These are phyloP conservation scores for Caenorhabditis uteleia DNA, from an alignment of 2,888 invertebrate genomes.

Conservation along the genomic window DNA sequence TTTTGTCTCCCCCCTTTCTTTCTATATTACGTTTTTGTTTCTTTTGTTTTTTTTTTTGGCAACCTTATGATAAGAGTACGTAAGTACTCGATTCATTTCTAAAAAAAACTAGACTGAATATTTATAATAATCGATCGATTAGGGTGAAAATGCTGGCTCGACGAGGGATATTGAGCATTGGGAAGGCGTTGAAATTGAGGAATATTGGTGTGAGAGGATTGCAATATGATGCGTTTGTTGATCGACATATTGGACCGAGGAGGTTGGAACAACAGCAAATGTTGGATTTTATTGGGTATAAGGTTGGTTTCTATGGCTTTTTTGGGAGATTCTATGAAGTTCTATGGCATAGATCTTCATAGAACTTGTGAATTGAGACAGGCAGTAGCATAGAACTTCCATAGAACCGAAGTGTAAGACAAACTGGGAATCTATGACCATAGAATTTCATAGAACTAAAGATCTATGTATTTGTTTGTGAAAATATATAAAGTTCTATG, in stretches of 20 bases:
- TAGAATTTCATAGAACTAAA: no score
- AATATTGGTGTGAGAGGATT: constrained; percentile 11
- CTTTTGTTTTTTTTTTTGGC: background rate
- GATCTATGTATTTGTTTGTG: no score
- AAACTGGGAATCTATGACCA: no score
- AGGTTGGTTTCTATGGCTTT: constrained; percentile 41
- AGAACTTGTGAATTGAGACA: background rate
- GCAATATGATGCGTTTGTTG: constrained; percentile 57
- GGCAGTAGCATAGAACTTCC: no score
- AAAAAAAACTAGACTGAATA: no score
- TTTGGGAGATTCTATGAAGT: no score
- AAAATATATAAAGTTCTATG: no score
- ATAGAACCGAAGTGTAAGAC: no score
- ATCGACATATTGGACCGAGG: constrained; percentile 64
- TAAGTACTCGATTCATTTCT: constrained; percentile 9
- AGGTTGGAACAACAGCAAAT: constrained; percentile 67
- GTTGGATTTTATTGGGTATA: constrained; percentile 66
- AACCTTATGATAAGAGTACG: constrained; percentile 19
- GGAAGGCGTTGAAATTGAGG: constrained; percentile 13
- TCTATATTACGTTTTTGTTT: background rate
- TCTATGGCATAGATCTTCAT: background rate
- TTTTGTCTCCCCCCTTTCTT: constrained; percentile 8
- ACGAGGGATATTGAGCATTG: constrained; percentile 23
- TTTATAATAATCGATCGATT: no score
- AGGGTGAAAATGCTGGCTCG: no score